Base-by-base conservation (phyloP, 2,113 vertebrate genomes). In the Zosterops japonicus region DNA sequence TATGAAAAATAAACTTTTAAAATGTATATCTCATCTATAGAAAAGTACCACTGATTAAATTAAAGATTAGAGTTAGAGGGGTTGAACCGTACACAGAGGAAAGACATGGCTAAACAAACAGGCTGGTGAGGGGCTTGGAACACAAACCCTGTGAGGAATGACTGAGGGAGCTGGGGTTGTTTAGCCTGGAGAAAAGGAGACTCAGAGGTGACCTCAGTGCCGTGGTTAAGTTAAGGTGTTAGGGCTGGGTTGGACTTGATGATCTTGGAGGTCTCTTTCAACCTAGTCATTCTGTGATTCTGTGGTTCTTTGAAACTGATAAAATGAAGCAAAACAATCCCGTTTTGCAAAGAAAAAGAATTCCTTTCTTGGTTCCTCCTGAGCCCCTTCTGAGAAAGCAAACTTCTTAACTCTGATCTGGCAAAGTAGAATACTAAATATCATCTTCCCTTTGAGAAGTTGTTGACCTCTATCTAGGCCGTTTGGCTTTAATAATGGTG, bases 301-400 rank as follows among this genome's bases (percentile, higher is more conserved):
- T 39, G 35, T 19, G 24, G 25, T 33, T 72, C 39, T 35, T 33
- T 77, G 46, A 77, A 77, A 47, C 5, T 19, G 9, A 39, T n/a
- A 50, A 13, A 47, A 85, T 7, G 7, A 46, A 67, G 29, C 1
- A 82, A 70, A 74, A 42, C 2, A 15, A 2, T 63, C 6, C 24
- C 4, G 39, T 84, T 94, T 87, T 92, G 46, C 76, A 59, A 83
- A 85, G 33, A 29, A 4, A 77, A 96, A 94, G 70, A 96, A 93
- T 84, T 87, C 23, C 35, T 44, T 76, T 72, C 24, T 36, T 72
- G 33, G 3, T 3, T 82, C 41, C 29, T 94, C 46, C 88, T 80
- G 87, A 95, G 44, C 59, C 6, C 2, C 4, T 94, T 96, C 87
- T 86, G 36, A 46, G 86, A 97, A 94, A 95, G 31, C 35, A 83